phyloP scores from a whole-genome alignment of 2,113 vertebrate genomes.

The Prietella phreatophila region DNA sequence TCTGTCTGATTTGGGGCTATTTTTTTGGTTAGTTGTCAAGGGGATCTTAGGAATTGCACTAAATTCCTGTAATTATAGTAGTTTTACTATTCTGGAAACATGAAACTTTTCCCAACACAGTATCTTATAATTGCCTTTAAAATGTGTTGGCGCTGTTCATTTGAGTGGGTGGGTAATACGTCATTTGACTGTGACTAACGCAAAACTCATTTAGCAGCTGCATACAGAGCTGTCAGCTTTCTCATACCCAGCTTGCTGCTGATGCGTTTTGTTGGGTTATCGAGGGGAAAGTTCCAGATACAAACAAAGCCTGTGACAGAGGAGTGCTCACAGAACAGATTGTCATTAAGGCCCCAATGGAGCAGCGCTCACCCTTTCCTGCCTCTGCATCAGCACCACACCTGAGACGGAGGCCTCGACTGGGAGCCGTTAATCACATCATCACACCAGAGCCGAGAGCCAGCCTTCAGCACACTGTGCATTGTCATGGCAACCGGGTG shows the following conservation, averaged over 20 bases:
- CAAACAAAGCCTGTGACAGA: slow-evolving; percentile 14
- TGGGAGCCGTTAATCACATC: slow-evolving; percentile 40
- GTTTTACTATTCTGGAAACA: background rate
- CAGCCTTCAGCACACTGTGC: slow-evolving; percentile 34
- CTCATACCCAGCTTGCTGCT: background rate
- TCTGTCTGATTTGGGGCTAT: background rate
- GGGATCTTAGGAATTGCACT: background rate
- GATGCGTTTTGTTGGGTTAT: background rate
- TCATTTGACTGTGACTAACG: slow-evolving; percentile 3
- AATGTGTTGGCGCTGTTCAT: background rate
- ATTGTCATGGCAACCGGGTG: slow-evolving; percentile 53
- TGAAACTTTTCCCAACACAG: background rate
- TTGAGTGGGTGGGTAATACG: background rate
- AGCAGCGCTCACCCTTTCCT: slow-evolving; percentile 10
- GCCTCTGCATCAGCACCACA: slow-evolving; percentile 19
- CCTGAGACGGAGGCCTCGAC: slow-evolving; percentile 37
- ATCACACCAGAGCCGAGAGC: slow-evolving; percentile 38
- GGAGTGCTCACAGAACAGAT: background rate
- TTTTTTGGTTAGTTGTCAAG: background rate
- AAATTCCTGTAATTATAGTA: background rate
- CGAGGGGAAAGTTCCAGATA: slow-evolving; percentile 7
- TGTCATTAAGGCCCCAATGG: slow-evolving; percentile 2
- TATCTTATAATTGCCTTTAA: background rate
- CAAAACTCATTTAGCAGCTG: background rate
- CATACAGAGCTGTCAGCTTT: slow-evolving; percentile 4